Evolutionary conservation across 2,888 invertebrate species (phyloP), one percentile per base, ranked within the genome.

Genomic region (Sinotaia quadrata): DNA sequence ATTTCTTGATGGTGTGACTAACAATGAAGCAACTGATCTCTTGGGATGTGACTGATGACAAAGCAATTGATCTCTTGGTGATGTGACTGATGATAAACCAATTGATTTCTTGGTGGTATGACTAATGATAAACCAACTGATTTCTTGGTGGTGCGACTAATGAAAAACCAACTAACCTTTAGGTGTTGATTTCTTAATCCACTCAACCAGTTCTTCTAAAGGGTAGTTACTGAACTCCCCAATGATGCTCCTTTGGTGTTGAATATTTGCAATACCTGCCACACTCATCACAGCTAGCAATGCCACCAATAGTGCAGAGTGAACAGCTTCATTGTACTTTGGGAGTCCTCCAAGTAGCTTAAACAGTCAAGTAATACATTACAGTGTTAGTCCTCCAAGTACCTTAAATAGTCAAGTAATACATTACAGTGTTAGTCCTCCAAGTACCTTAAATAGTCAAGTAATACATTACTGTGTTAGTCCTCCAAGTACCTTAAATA

Each of bases 141-240:
- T n/a, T n/a, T n/a, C n/a, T n/a, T n/a, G n/a, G n/a, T n/a, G n/a
- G n/a, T n/a, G n/a, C n/a, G n/a, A n/a, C n/a, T n/a, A n/a, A n/a
- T n/a, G n/a, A n/a, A n/a, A n/a, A n/a, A n/a, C n/a, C n/a, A 8
- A 7, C 79, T 68, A 76, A 85, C 88, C 90, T 59, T 88, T 86
- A 3, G 91, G 90, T 33, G 87, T 93, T 73, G 91, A 91, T 0
- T 89, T 81, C 57, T 91, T 90, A 61, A 95, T 92, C 95, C 95
- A 96, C 52, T 92, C 91, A 49, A 96, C 89, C 72, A 96, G 89
- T 78, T 93, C 91, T 83, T 95, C 95, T 78, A 93, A 91, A 0
- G 92, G 91, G 47, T 92, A 90, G 81, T 94, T 93, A 69, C 91
- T 92, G 87, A 92, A 93, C 82, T 94, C 93, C 12, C 94, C 88